A percentile compares a stretch with the other conserved stretches of the same genome.
phyloP scores from a whole-genome alignment of 2,113 vertebrate genomes.

The Oreotragus oreotragus region DNA sequence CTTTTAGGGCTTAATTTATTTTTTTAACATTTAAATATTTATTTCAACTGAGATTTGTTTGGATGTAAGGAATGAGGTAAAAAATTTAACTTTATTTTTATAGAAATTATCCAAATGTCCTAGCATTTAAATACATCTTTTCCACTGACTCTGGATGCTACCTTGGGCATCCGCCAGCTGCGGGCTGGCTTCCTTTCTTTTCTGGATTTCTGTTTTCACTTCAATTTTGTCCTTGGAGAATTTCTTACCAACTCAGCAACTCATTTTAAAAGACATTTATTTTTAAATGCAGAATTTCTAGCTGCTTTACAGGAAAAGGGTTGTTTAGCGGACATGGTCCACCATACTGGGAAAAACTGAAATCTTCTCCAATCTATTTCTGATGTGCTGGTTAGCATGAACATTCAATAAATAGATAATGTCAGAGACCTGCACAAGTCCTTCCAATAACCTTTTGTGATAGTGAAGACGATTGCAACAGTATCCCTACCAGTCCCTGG shows the following conservation, averaged over 20 bases:
- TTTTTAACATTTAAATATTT: not conserved
- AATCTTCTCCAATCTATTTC: not conserved
- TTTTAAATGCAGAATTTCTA: conserved; percentile 38
- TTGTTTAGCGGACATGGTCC: not conserved
- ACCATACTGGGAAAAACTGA: not conserved
- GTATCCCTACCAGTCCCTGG: not conserved
- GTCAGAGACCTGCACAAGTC: not conserved
- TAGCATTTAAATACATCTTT: not conserved
- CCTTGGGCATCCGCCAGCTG: not conserved
- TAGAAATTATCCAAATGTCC: not conserved
- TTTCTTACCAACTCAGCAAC: conserved; percentile 28
- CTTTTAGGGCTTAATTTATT: not conserved
- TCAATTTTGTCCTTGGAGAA: conserved; percentile 36
- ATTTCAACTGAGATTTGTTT: not conserved
- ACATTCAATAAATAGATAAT: not conserved
- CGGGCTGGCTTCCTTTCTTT: not conserved
- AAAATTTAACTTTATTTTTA: not conserved
- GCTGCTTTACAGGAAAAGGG: not conserved
- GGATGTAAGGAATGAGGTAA: not conserved
- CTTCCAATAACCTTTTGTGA: not conserved
- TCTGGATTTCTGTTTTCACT: conserved; percentile 22
- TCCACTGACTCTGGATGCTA: not conserved
- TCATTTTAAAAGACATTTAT: conserved; percentile 39
- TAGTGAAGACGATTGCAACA: not conserved
- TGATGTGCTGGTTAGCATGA: not conserved